These are phyloP conservation scores for Chiloscyllium punctatum DNA, from an alignment of 2,797 vertebrate species.

Conservation along the genomic window DNA sequence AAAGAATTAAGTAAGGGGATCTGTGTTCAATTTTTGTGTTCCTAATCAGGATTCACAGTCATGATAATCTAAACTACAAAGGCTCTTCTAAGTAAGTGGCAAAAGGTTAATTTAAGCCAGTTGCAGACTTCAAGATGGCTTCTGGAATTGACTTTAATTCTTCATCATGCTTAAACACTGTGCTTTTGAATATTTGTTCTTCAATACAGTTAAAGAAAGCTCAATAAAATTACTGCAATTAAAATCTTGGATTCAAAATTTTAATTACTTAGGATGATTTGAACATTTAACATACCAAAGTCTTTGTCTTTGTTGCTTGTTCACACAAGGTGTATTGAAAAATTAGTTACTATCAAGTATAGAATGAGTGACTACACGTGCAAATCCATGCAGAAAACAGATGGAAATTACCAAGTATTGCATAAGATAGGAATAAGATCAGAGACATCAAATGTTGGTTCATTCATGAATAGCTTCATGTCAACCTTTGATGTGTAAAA, in stretches of 20 bases:
- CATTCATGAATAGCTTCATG: not conserved
- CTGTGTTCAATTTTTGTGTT: constrained; percentile 12
- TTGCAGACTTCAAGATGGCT: not conserved
- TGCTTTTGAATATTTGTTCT: not conserved
- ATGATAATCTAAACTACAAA: not conserved
- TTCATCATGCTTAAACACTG: not conserved
- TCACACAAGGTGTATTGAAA: not conserved
- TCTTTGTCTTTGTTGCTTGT: not conserved
- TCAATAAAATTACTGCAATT: not conserved
- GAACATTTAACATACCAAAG: not conserved
- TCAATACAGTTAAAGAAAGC: not conserved
- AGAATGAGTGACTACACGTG: not conserved
- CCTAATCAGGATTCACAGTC: not conserved
- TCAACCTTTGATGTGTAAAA: not conserved
- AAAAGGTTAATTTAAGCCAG: not conserved
- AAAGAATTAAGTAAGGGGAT: not conserved
- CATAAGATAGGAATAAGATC: not conserved
- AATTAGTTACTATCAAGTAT: not conserved
- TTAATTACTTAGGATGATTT: not conserved
- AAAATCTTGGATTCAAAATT: not conserved
- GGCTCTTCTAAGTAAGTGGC: not conserved
- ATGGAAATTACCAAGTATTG: not conserved
- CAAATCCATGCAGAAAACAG: not conserved
- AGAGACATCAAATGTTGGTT: not conserved
- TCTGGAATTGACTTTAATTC: not conserved